phyloP scores from a whole-genome alignment of 2,888 invertebrate genomes.

The Myathropa florea region DNA sequence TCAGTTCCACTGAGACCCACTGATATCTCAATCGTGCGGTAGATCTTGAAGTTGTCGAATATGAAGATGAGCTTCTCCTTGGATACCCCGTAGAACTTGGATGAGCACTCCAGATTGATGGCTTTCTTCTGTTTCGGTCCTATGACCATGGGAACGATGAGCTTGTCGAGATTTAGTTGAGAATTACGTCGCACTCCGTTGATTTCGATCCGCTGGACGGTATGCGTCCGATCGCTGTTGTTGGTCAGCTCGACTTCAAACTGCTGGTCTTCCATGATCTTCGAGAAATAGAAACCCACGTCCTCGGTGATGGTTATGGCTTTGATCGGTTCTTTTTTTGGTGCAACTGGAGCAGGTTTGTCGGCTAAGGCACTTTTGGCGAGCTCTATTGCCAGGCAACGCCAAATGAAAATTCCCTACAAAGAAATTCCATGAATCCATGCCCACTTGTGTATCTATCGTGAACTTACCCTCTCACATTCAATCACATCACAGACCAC shows the following conservation, averaged over 20 bases:
- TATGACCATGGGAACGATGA: constrained; percentile 4
- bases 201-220: constrained; percentile 61
- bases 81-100: constrained; percentile 74
- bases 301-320: constrained; percentile 82
- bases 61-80: constrained; percentile 73
- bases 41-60: constrained; percentile 74
- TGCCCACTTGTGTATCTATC: too few species aligned
- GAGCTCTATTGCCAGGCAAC: constrained; percentile 74
- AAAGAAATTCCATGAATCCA: neutral
- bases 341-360: constrained; percentile 2
- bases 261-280: constrained; percentile 57
- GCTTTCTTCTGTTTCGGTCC: constrained; percentile 8
- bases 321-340: constrained; percentile 77
- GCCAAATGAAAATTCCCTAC: constrained; percentile 71
- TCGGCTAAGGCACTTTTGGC: constrained; percentile 66
- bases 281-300: constrained; percentile 80
- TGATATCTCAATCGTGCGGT: constrained; percentile 73
- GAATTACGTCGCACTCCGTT: constrained; percentile 49
- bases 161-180: constrained; percentile 73
- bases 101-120: constrained; percentile 71
- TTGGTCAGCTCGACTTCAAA: constrained; percentile 73
- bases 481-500: constrained; percentile 87
- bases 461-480: constrained; percentile 82
- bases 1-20: constrained; percentile 72
- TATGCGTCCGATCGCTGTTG: constrained; percentile 70